Conservation (phyloP, 2,113 vertebrate genomes). For the Dendrocopos noguchii region DNA sequence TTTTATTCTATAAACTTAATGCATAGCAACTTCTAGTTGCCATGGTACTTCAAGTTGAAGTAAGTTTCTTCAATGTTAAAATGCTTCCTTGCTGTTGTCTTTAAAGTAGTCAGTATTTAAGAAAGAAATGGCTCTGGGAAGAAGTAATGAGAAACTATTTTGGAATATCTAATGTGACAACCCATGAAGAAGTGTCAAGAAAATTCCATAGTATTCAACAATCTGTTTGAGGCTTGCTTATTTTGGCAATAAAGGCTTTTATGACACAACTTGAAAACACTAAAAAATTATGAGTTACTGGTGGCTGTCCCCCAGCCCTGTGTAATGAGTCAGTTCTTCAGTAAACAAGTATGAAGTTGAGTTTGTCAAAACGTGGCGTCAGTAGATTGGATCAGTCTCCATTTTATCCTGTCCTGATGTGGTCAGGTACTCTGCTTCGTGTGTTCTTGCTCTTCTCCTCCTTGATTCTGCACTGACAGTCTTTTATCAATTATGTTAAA, state of each 20-base stretch:
- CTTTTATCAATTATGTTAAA: accelerated
- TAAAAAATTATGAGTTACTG: neutral
- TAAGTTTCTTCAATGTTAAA: neutral
- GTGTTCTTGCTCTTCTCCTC: neutral
- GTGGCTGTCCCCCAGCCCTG: accelerated
- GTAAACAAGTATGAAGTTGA: neutral
- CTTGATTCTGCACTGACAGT: neutral
- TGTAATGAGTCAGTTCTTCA: neutral
- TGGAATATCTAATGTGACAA: neutral
- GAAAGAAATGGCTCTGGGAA: neutral
- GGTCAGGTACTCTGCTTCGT: accelerated
- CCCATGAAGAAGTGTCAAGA: neutral
- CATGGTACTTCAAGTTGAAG: conserved; percentile 36
- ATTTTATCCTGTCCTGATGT: neutral
- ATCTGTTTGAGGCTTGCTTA: neutral
- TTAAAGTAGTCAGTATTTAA: conserved; percentile 1
- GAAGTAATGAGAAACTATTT: neutral
- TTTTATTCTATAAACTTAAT: neutral
- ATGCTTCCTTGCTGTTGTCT: neutral
- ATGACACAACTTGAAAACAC: neutral
- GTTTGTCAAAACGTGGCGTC: neutral
- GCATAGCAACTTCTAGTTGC: conserved; percentile 49
- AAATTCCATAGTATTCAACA: neutral
- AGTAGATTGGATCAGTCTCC: neutral
- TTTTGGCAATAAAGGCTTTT: neutral